These are phyloP conservation scores for Daktulosphaira vitifoliae DNA, from an alignment of 1,140 invertebrate genomes.

Conservation along the genomic window DNA sequence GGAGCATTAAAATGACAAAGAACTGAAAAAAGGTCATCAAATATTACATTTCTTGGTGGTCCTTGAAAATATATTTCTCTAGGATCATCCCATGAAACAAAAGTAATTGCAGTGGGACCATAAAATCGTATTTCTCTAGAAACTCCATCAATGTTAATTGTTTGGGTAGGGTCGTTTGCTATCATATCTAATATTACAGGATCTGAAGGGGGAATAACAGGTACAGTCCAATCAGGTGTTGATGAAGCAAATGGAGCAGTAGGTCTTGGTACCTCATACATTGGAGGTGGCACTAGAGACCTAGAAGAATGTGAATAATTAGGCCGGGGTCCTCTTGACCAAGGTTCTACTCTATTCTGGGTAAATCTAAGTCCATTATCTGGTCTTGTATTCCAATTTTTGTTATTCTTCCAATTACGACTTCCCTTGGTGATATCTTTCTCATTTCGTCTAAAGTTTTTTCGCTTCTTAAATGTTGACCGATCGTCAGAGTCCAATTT, in stretches of 20 bases:
- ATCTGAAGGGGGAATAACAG: slow-evolving; percentile 50
- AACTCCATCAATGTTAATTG: slow-evolving; percentile 75
- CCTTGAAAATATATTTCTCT: slow-evolving; percentile 73
- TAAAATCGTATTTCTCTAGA: slow-evolving; percentile 78
- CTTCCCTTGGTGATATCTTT: slow-evolving; percentile 8
- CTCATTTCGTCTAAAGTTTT: background rate
- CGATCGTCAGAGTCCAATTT: slow-evolving; percentile 11
- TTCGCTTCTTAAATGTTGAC: background rate
- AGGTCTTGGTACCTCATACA: slow-evolving; percentile 20
- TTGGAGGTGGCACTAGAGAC: slow-evolving; percentile 15
- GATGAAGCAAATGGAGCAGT: slow-evolving; percentile 20
- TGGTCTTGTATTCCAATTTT: slow-evolving; percentile 17
- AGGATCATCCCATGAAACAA: slow-evolving; percentile 74
- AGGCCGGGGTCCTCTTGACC: slow-evolving; percentile 21
- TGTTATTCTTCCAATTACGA: slow-evolving; percentile 8
- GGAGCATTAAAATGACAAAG: slow-evolving; percentile 54
- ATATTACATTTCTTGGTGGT: slow-evolving; percentile 56
- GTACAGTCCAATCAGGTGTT: slow-evolving; percentile 21
- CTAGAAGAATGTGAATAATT: slow-evolving; percentile 25
- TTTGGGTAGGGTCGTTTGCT: slow-evolving; percentile 57
- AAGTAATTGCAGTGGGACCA: slow-evolving; percentile 70
- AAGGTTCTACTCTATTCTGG: slow-evolving; percentile 20
- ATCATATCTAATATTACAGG: slow-evolving; percentile 52
- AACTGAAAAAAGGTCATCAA: slow-evolving; percentile 59
- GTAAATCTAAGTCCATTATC: slow-evolving; percentile 10